Evolutionary conservation across 2,888 invertebrate species (phyloP).

Genomic region (Eutolmus rufibarbis): DNA sequence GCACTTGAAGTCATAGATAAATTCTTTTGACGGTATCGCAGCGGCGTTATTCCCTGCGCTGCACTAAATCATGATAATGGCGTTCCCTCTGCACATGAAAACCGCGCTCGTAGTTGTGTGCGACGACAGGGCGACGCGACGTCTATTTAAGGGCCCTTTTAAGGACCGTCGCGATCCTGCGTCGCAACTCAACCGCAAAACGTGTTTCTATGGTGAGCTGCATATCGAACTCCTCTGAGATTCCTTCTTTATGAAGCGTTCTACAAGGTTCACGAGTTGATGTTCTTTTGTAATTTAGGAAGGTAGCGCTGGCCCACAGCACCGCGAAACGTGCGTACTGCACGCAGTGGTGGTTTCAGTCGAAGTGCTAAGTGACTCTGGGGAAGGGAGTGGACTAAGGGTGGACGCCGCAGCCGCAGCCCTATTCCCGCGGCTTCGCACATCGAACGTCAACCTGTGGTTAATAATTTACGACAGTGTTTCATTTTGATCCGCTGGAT

Average conservation of each 20-base stretch:
- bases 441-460: background rate
- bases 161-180: background rate
- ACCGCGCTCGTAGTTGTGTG: background rate
- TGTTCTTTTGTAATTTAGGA: conserved; percentile 9
- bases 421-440: background rate
- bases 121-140: background rate
- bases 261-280: background rate
- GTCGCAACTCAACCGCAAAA: conserved; percentile 5
- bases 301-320: background rate
- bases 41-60: background rate
- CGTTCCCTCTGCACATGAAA: background rate
- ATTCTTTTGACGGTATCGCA: conserved; percentile 8
- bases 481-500: conserved; percentile 23
- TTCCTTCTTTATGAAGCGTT: background rate
- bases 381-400: background rate
- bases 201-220: conserved; percentile 9
- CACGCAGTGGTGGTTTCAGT: background rate
- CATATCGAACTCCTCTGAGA: background rate
- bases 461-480: conserved; percentile 21
- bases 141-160: background rate
- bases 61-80: conserved; percentile 34
- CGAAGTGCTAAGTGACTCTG: background rate
- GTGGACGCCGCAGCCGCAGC: background rate
- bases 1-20: conserved; percentile 4
- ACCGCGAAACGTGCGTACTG: background rate